phyloP scores from a whole-genome alignment of 2,113 vertebrate genomes.

The Cettia cetti region DNA sequence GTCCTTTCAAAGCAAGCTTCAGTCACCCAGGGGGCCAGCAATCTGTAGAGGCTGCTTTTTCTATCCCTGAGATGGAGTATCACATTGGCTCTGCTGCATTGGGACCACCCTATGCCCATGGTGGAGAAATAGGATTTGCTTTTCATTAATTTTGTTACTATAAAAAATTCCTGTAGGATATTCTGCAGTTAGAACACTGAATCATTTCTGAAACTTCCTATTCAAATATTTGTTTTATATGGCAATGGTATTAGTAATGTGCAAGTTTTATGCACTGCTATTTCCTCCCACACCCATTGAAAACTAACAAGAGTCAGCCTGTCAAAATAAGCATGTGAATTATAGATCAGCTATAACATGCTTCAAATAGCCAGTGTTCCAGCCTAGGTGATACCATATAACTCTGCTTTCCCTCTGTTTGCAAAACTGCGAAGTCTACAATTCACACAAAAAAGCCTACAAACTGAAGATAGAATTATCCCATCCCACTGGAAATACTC shows the following conservation, averaged over 20 bases:
- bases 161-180: constrained; percentile 75
- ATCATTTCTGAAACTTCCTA: constrained; percentile 73
- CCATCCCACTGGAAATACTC: not conserved
- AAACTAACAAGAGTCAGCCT: constrained; percentile 69
- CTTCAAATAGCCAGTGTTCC: constrained; percentile 53
- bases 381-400: constrained; percentile 22
- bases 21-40: not conserved
- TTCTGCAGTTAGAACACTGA: constrained; percentile 69
- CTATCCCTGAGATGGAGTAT: not conserved
- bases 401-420: not conserved
- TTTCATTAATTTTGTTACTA: constrained; percentile 65
- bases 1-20: constrained; percentile 34
- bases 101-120: constrained; percentile 37
- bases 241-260: constrained; percentile 76
- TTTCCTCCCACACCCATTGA: constrained; percentile 74
- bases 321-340: constrained; percentile 62
- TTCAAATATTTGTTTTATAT: constrained; percentile 77
- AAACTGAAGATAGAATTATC: not conserved
- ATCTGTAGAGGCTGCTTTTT: constrained; percentile 25
- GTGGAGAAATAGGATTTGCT: constrained; percentile 46
- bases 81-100: constrained; percentile 1
- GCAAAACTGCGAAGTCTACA: constrained; percentile 1
- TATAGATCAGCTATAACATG: constrained; percentile 60
- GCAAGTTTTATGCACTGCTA: constrained; percentile 66
- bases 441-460: not conserved